These are phyloP conservation scores for Seriola quinqueradiata DNA, from an alignment of 2,113 vertebrate genomes.

Conservation along the genomic window DNA sequence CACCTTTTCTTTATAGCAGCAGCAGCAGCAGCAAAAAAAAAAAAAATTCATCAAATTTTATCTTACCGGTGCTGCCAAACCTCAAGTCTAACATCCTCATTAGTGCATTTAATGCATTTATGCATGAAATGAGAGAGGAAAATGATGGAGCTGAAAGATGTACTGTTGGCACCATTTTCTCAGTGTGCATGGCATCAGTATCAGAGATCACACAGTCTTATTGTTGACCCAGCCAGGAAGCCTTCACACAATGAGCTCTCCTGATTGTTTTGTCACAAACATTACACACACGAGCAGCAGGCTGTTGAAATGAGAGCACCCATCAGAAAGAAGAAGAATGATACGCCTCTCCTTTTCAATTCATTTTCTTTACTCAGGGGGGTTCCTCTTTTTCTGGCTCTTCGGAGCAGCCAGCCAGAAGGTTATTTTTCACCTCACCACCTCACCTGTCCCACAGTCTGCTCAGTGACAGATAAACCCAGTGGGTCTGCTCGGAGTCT, in stretches of 20 bases:
- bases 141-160: slow-evolving; percentile 11
- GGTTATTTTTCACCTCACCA: slow-evolving; percentile 68
- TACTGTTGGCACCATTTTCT: slow-evolving; percentile 19
- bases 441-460: slow-evolving; percentile 64
- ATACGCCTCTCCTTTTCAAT: slow-evolving; percentile 19
- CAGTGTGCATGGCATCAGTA: slow-evolving; percentile 1
- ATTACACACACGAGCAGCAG: slow-evolving; percentile 11
- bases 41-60: slow-evolving; percentile 43
- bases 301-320: slow-evolving; percentile 40
- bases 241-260: slow-evolving; percentile 38
- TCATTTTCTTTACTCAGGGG: slow-evolving; percentile 36
- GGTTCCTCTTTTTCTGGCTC: slow-evolving; percentile 28
- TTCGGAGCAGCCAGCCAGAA: slow-evolving; percentile 44
- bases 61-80: slow-evolving; percentile 46
- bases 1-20: slow-evolving; percentile 40
- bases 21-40: neutral
- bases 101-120: slow-evolving; percentile 41
- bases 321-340: slow-evolving; percentile 44
- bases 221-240: slow-evolving; percentile 43
- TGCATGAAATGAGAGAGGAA: slow-evolving; percentile 31
- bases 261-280: slow-evolving; percentile 59
- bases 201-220: slow-evolving; percentile 33
- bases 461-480: slow-evolving; percentile 65
- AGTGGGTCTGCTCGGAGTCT: slow-evolving; percentile 46
- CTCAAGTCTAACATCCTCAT: slow-evolving; percentile 31